A percentile compares a stretch with the other conserved stretches of the same genome.
phyloP scores from a whole-genome alignment of 2,888 invertebrate genomes.

The Anthrax anthrax region DNA sequence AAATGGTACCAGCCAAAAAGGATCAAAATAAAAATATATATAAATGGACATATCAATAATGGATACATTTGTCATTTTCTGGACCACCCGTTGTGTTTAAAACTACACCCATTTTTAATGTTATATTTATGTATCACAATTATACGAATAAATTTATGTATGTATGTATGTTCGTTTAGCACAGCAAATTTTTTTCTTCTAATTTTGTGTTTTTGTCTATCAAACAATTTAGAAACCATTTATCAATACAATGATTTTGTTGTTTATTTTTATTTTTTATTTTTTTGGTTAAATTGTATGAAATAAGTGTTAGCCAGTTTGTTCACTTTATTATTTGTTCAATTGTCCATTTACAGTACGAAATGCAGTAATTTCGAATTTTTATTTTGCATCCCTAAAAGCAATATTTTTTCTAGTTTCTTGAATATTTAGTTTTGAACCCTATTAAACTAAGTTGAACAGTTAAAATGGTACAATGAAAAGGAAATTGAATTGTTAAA shows the following conservation, averaged over 20 bases:
- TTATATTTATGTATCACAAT: not conserved
- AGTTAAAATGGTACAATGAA: not conserved
- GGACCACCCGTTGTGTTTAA: constrained; percentile 13
- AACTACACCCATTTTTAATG: constrained; percentile 3
- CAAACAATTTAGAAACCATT: constrained; percentile 7
- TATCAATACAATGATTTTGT: constrained; percentile 8
- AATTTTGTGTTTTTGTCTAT: no score
- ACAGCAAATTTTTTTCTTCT: no score
- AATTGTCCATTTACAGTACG: no score
- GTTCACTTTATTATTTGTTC: no score
- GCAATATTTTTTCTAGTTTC: no score
- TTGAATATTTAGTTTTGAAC: no score
- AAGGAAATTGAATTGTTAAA: constrained; percentile 12
- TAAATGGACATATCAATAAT: constrained; percentile 12
- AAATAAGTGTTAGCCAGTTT: no score
- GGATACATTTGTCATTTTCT: constrained; percentile 14
- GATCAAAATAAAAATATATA: not conserved
- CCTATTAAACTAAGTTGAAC: no score
- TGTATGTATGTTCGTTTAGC: not conserved
- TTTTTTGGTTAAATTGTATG: no score
- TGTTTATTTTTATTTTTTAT: not conserved
- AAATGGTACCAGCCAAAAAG: no score
- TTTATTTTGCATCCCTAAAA: no score
- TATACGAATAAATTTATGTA: not conserved
- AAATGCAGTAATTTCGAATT: no score